These are phyloP conservation scores for Melanotaenia parkinsoni DNA, from an alignment of 2,797 vertebrate genomes.

Conservation along the genomic window DNA sequence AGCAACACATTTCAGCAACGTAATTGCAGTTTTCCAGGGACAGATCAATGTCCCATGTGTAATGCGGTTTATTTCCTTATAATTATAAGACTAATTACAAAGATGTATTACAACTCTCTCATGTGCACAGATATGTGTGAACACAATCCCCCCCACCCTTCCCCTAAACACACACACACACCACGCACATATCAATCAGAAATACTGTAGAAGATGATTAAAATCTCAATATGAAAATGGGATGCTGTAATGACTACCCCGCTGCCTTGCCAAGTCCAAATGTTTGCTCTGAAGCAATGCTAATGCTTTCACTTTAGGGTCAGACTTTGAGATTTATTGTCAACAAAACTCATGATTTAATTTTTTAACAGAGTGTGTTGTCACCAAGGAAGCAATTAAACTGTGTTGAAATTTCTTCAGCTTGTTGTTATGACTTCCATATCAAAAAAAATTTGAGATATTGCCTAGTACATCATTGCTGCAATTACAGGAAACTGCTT, in stretches of 20 bases:
- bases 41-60: constrained; percentile 74
- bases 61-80: constrained; percentile 79
- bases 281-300: constrained; percentile 50
- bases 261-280: constrained; percentile 26
- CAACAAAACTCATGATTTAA: constrained; percentile 51
- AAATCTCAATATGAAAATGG: constrained; percentile 69
- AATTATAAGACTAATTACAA: constrained; percentile 84
- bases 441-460: background rate
- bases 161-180: constrained; percentile 32
- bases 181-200: constrained; percentile 63
- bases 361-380: constrained; percentile 46
- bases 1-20: constrained; percentile 61
- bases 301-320: constrained; percentile 33
- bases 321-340: constrained; percentile 54
- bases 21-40: constrained; percentile 75
- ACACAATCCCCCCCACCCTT: background rate
- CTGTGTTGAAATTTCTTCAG: constrained; percentile 24
- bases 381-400: constrained; percentile 58
- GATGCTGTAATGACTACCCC: constrained; percentile 60
- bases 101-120: constrained; percentile 74
- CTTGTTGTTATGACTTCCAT: constrained; percentile 15
- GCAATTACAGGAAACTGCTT: constrained; percentile 34
- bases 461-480: background rate
- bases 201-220: constrained; percentile 72
- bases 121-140: constrained; percentile 38